These are phyloP conservation scores for Maniola hyperantus DNA, from an alignment of 2,888 invertebrate genomes.

Conservation along the genomic window DNA sequence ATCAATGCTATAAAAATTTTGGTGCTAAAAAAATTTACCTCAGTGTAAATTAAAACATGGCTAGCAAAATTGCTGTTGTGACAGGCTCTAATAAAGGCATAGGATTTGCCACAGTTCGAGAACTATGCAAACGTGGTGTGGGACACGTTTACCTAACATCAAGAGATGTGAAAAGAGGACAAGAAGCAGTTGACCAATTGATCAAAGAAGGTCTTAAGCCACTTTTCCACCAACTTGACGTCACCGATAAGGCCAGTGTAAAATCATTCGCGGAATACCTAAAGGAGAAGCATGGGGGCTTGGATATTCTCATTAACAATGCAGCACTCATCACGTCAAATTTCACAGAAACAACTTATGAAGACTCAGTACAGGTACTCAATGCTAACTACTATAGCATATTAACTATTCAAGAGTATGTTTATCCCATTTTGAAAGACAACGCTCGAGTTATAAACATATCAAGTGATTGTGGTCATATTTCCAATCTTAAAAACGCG, in stretches of 20 bases:
- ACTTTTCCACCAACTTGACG: conserved; percentile 47
- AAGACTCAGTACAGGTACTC: conserved; percentile 47
- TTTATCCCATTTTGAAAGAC: conserved; percentile 45
- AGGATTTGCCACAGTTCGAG: conserved; percentile 84
- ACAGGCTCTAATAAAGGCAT: conserved; percentile 87
- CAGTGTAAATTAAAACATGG: conserved; percentile 41
- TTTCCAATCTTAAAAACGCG: conserved; percentile 44
- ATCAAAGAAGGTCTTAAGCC: conserved; percentile 73
- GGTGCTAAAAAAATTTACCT: background rate
- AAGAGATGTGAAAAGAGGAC: conserved; percentile 78
- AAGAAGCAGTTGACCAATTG: conserved; percentile 77
- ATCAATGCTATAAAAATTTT: background rate
- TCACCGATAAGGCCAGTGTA: conserved; percentile 46
- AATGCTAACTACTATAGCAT: conserved; percentile 48
- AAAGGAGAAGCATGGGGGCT: conserved; percentile 46
- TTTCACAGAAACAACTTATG: conserved; percentile 43
- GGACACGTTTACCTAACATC: conserved; percentile 85
- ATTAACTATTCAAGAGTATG: conserved; percentile 44
- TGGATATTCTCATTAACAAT: conserved; percentile 53
- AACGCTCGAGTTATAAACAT: conserved; percentile 48
- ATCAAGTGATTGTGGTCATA: conserved; percentile 47
- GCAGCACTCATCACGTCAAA: conserved; percentile 45
- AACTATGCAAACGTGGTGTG: conserved; percentile 81
- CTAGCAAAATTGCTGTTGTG: conserved; percentile 62
- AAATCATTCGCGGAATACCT: conserved; percentile 44